Conservation (phyloP, 2,797 vertebrate species). For the Alouatta caraya region DNA sequence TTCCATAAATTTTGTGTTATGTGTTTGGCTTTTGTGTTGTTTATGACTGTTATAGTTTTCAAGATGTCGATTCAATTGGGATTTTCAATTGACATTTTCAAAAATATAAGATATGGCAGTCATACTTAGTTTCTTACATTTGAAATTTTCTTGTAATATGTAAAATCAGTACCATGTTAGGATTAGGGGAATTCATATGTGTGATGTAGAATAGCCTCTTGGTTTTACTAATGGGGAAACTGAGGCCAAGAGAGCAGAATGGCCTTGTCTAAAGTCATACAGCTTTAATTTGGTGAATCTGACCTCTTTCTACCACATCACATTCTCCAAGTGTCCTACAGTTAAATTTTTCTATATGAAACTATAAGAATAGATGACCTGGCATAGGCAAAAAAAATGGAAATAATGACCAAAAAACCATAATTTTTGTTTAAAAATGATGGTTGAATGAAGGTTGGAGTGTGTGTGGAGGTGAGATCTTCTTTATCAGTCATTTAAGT, state of each 20-base stretch:
- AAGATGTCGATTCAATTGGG: neutral
- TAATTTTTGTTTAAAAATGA: neutral
- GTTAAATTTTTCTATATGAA: neutral
- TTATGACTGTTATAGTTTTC: neutral
- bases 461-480: neutral
- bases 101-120: neutral
- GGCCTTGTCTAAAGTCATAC: neutral
- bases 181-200: neutral
- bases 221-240: neutral
- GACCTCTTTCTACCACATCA: neutral
- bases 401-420: neutral
- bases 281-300: neutral
- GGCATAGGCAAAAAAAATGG: neutral
- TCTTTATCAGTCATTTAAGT: neutral
- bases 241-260: neutral
- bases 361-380: neutral
- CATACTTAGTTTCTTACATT: neutral
- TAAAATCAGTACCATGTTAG: neutral
- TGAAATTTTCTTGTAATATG: constrained; percentile 6
- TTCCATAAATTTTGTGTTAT: neutral
- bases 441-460: neutral
- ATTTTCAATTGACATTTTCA: neutral
- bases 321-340: neutral
- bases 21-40: neutral
- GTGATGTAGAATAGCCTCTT: neutral